A percentile compares a stretch with the other conserved stretches of the same genome.
Evolutionary conservation across 2,888 invertebrate genomes (phyloP).

Genomic region (Troides aeacus): DNA sequence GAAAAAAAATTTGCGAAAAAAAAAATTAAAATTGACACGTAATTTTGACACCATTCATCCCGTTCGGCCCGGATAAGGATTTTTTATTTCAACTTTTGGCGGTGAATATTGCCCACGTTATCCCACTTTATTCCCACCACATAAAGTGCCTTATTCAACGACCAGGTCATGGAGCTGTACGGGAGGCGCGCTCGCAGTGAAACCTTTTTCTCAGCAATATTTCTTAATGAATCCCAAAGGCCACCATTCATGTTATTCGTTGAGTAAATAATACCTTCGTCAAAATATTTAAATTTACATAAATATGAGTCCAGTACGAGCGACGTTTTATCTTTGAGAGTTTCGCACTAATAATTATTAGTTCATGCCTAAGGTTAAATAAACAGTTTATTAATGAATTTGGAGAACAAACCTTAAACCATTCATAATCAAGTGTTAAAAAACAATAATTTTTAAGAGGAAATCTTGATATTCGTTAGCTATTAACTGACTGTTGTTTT

Average conservation of each 20-base stretch:
- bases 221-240: conserved; percentile 73
- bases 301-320: conserved; percentile 43
- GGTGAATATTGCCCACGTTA: background rate
- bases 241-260: conserved; percentile 73
- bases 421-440: no score
- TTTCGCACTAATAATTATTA: no score
- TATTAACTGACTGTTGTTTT: no score
- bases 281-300: conserved; percentile 42
- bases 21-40: conserved; percentile 70
- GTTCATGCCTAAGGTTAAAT: no score
- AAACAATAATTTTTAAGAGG: no score
- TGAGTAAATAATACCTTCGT: conserved; percentile 73
- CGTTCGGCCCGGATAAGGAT: conserved; percentile 55
- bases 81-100: conserved; percentile 39
- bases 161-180: conserved; percentile 25
- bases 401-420: no score
- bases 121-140: conserved; percentile 32
- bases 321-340: no score
- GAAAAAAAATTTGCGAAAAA: conserved; percentile 47
- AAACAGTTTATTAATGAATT: no score
- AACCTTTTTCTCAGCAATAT: conserved; percentile 57
- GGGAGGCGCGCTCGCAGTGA: conserved; percentile 36
- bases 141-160: conserved; percentile 39
- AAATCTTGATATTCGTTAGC: no score
- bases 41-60: conserved; percentile 78